Percentiles rank a stretch among this genome's conserved stretches.
Conservation (phyloP, 1,140 invertebrate species). For the Scylla paramamosain region DNA sequence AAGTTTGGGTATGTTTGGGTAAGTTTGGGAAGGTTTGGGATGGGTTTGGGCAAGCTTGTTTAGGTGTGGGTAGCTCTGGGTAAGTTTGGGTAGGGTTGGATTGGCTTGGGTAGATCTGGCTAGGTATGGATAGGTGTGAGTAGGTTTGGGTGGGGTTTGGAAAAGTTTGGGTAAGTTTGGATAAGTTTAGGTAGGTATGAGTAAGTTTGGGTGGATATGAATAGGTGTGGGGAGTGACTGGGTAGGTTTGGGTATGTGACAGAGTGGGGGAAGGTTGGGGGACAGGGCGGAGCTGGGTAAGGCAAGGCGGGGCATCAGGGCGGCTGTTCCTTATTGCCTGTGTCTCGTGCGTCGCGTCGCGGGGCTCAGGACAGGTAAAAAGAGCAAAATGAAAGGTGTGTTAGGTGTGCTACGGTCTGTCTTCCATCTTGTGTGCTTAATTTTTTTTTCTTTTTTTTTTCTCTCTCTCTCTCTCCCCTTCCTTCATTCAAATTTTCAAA, state of each 20-base stretch:
- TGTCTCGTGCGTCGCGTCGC: neutral
- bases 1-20: neutral
- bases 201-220: neutral
- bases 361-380: neutral
- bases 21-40: too few species aligned
- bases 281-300: neutral
- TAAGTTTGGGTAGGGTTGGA: too few species aligned
- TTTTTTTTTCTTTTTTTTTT: too few species aligned
- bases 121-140: neutral
- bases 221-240: neutral
- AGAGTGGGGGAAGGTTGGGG: neutral
- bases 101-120: too few species aligned
- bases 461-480: neutral
- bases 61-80: too few species aligned
- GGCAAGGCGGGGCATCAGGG: neutral
- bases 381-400: neutral
- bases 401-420: too few species aligned
- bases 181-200: neutral
- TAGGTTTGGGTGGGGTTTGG: neutral
- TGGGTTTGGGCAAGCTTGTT: too few species aligned
- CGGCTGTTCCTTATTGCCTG: neutral
- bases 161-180: neutral
- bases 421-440: too few species aligned
- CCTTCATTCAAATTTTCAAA: neutral
- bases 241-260: neutral